phyloP scores from a whole-genome alignment of 2,113 vertebrate species.

The Macrotis lagotis region DNA sequence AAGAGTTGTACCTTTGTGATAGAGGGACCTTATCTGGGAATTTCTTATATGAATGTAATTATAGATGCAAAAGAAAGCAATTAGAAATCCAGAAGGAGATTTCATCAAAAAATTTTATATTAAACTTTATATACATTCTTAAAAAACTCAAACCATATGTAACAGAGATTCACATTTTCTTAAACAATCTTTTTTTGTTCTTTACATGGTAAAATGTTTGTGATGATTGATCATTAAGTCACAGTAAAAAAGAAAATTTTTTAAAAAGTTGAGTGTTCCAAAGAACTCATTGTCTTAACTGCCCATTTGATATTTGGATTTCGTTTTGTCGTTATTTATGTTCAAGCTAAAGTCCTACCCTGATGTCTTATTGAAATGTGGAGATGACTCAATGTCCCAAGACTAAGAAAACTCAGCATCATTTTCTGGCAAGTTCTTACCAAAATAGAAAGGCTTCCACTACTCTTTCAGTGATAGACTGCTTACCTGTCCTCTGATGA shows the following conservation, averaged over 20 bases:
- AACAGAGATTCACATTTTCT: not conserved
- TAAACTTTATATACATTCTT: not conserved
- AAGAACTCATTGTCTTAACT: not conserved
- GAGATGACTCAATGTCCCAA: not conserved
- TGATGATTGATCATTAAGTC: not conserved
- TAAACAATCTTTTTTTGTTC: not conserved
- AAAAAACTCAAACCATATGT: not conserved
- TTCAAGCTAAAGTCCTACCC: not conserved
- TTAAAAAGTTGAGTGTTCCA: not conserved
- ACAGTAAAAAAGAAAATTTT: not conserved
- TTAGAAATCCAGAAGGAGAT: not conserved
- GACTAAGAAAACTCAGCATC: not conserved
- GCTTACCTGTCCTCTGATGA: not conserved
- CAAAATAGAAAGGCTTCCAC: not conserved
- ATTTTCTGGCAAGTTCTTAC: not conserved
- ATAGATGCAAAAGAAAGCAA: not conserved
- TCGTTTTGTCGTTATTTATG: not conserved
- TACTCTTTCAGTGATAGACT: not conserved
- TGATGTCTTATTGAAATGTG: not conserved
- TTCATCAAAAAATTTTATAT: not conserved
- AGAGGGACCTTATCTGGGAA: not conserved
- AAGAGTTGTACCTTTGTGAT: not conserved
- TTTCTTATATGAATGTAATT: not conserved
- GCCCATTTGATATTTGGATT: not conserved
- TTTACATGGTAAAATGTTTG: not conserved